Conservation (phyloP, 2,113 vertebrate genomes). For the Pedetes capensis region DNA sequence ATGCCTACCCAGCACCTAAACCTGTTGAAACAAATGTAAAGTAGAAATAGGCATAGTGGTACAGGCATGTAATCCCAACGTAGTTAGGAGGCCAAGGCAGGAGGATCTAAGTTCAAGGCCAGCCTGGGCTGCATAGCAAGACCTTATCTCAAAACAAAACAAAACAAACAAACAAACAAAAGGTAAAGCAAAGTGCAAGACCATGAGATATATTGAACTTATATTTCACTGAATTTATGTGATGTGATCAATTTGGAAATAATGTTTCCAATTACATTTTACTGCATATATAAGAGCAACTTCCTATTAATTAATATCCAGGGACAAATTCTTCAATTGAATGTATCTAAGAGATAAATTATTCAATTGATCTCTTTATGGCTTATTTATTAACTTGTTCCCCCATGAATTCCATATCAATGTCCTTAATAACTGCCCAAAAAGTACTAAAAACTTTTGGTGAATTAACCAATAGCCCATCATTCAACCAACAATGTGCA, state of each 20-base stretch:
- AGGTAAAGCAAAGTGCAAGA: background rate
- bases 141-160: background rate
- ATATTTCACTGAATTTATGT: background rate
- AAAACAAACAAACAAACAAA: background rate
- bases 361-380: background rate
- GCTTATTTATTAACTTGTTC: background rate
- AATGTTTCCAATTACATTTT: background rate
- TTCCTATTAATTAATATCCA: background rate
- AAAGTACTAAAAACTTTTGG: background rate
- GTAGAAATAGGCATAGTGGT: background rate
- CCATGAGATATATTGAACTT: background rate
- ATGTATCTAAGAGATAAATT: background rate
- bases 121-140: background rate
- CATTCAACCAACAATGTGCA: background rate
- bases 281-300: background rate
- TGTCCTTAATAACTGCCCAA: background rate
- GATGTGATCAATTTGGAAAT: background rate
- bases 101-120: background rate
- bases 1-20: background rate
- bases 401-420: background rate
- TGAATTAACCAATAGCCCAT: background rate
- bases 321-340: background rate
- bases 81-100: background rate
- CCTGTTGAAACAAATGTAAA: background rate
- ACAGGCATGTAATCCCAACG: background rate